Conservation (phyloP, 2,888 invertebrate genomes). For the Drosophila emarginata region DNA sequence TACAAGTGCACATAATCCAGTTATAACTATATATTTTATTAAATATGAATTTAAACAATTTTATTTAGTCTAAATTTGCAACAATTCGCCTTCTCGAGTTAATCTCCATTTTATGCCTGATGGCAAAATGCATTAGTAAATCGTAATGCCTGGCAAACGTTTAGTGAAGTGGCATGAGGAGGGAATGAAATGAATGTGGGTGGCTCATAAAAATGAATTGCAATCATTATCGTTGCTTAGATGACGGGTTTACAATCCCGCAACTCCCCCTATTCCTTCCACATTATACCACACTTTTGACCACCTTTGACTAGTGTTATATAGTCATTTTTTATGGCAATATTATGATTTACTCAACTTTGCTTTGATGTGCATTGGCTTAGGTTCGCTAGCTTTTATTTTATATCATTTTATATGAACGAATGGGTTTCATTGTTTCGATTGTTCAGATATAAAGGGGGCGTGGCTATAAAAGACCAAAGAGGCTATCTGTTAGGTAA, state of each 20-base stretch:
- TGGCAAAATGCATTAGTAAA: conserved; percentile 59
- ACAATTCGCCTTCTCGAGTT: not conserved
- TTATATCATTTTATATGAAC: conserved; percentile 56
- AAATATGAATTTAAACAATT: not conserved
- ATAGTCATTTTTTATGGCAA: conserved; percentile 68
- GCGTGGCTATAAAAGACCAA: not conserved
- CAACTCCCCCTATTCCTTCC: not conserved
- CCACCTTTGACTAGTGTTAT: conserved; percentile 41
- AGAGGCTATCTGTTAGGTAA: not conserved
- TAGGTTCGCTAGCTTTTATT: conserved; percentile 26
- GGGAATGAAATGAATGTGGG: not conserved
- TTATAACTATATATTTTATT: not conserved
- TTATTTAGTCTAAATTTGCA: not conserved
- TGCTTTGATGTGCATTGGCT: conserved; percentile 29
- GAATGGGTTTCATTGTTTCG: conserved; percentile 55
- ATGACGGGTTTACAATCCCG: conserved; percentile 50
- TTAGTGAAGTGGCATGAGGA: conserved; percentile 43
- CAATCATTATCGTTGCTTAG: conserved; percentile 78
- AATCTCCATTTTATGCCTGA: conserved; percentile 55
- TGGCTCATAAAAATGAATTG: conserved; percentile 70
- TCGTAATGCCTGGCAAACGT: conserved; percentile 61
- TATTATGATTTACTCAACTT: conserved; percentile 67
- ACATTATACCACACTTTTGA: not conserved
- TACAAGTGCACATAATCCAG: no score
- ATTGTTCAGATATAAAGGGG: conserved; percentile 31